Conservation (phyloP, 1,140 invertebrate species). For the Atopsyche davidsoni region DNA sequence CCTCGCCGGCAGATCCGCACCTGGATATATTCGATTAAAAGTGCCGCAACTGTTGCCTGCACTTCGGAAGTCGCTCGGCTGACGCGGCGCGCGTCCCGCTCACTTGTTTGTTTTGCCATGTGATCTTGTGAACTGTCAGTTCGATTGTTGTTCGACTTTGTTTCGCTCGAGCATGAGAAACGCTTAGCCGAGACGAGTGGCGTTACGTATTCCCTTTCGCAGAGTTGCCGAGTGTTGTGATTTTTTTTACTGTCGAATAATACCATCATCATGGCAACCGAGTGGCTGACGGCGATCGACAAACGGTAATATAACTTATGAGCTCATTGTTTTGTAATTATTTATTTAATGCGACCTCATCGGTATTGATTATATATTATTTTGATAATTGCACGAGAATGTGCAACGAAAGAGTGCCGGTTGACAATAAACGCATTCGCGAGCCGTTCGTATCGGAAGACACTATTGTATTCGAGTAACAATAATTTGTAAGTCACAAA, state of each 20-base stretch:
- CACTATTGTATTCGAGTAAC: too few species aligned
- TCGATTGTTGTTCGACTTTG: not conserved
- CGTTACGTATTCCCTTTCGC: not conserved
- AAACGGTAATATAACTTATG: slow-evolving; percentile 34
- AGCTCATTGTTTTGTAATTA: not conserved
- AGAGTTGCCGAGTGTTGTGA: slow-evolving; percentile 2
- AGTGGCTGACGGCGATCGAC: slow-evolving; percentile 46
- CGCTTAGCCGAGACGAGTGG: too few species aligned
- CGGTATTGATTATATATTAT: too few species aligned
- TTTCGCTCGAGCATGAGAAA: too few species aligned
- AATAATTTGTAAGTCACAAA: too few species aligned
- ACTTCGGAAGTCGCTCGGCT: not conserved
- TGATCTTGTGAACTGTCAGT: not conserved
- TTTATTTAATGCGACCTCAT: not conserved
- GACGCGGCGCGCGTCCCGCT: not conserved
- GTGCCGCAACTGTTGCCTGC: not conserved
- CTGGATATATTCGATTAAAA: not conserved
- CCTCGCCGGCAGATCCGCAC: not conserved
- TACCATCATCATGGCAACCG: slow-evolving; percentile 37
- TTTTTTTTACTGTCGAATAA: slow-evolving; percentile 1
- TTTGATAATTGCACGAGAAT: too few species aligned
- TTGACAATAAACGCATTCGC: too few species aligned
- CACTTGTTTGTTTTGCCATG: not conserved
- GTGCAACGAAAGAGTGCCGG: too few species aligned
- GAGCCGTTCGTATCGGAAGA: too few species aligned